Evolutionary conservation across 2,888 invertebrate genomes (phyloP).

Genomic region (Villa cingulata): DNA sequence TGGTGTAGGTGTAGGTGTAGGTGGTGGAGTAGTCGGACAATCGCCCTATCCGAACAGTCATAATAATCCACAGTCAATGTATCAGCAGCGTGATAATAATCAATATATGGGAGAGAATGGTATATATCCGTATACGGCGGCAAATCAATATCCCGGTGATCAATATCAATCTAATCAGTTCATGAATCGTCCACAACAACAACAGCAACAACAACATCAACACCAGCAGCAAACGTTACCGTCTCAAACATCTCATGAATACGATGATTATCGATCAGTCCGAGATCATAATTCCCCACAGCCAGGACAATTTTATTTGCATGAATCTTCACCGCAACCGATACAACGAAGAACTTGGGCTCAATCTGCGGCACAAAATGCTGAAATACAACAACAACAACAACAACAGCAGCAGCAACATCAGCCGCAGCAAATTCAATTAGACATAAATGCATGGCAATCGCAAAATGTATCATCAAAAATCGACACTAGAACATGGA

Average conservation of each 20-base stretch:
- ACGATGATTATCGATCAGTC: slow-evolving; percentile 36
- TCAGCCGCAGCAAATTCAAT: slow-evolving; percentile 24
- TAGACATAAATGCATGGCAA: slow-evolving; percentile 34
- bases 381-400: slow-evolving; percentile 23
- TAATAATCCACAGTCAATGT: slow-evolving; percentile 38
- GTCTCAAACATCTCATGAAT: slow-evolving; percentile 34
- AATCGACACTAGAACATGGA: slow-evolving; percentile 35
- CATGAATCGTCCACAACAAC: slow-evolving; percentile 21
- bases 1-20: slow-evolving; percentile 16
- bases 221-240: no score
- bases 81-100: slow-evolving; percentile 40
- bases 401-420: slow-evolving; percentile 19
- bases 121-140: slow-evolving; percentile 12
- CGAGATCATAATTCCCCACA: slow-evolving; percentile 26
- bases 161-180: slow-evolving; percentile 21
- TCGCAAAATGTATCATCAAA: slow-evolving; percentile 24
- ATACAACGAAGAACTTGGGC: slow-evolving; percentile 54
- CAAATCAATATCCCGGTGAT: slow-evolving; percentile 11
- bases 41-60: slow-evolving; percentile 5
- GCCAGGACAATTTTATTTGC: slow-evolving; percentile 60
- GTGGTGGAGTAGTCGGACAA: background rate
- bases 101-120: slow-evolving; percentile 40
- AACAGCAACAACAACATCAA: slow-evolving; percentile 12
- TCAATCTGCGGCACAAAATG: slow-evolving; percentile 36
- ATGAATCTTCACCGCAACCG: slow-evolving; percentile 45